Evolutionary conservation across 2,797 vertebrate genomes (phyloP).

Genomic region (Pagetopsis macropterus): DNA sequence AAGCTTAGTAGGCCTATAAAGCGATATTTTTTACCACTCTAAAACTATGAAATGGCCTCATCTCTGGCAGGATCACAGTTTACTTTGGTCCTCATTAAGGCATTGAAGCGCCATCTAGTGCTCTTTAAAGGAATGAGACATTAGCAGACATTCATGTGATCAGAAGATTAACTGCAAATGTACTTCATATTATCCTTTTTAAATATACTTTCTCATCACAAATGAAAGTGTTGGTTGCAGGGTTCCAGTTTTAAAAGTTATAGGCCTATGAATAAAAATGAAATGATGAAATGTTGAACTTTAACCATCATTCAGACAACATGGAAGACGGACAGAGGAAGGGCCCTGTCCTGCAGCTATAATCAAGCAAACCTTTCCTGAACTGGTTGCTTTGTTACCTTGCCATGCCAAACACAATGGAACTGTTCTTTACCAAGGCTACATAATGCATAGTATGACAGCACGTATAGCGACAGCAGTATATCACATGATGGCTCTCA

Average conservation of each 20-base stretch:
- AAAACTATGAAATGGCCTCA: not conserved
- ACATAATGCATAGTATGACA: constrained; percentile 42
- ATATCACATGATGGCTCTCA: constrained; percentile 1
- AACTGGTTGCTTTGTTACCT: constrained; percentile 73
- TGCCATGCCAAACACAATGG: constrained; percentile 56
- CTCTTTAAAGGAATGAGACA: not conserved
- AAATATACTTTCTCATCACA: not conserved
- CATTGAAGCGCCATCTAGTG: constrained; percentile 70
- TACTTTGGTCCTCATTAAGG: constrained; percentile 2
- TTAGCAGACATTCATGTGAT: not conserved
- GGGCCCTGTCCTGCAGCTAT: constrained; percentile 20
- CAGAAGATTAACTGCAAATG: not conserved
- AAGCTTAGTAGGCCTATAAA: not conserved
- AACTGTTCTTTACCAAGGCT: constrained; percentile 49
- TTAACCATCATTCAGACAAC: constrained; percentile 18
- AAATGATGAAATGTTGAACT: constrained; percentile 7
- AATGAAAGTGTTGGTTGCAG: not conserved
- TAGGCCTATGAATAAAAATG: not conserved
- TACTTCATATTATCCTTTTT: not conserved
- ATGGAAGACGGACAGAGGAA: constrained; percentile 39
- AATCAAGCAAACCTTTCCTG: constrained; percentile 69
- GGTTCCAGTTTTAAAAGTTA: not conserved
- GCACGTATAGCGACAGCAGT: constrained; percentile 31
- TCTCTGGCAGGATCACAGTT: not conserved
- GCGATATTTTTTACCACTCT: not conserved